Conservation (phyloP, 1,140 invertebrate species). For the Meteorus sp. region DNA sequence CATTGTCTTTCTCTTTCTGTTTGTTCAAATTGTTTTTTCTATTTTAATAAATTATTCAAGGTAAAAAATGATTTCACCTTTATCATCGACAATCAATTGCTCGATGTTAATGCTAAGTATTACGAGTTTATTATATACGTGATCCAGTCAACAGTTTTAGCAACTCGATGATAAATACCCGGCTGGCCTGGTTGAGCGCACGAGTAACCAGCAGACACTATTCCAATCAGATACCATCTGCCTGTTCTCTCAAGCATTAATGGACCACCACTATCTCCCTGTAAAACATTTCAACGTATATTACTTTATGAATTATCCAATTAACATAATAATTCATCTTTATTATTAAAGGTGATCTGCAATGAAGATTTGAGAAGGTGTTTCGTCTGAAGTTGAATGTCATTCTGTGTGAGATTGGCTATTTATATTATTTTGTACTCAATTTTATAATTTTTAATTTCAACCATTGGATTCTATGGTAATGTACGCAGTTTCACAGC, state of each 20-base stretch:
- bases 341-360: too few species aligned
- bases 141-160: slow-evolving; percentile 94
- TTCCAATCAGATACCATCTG: slow-evolving; percentile 82
- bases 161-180: slow-evolving; percentile 91
- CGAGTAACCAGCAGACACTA: slow-evolving; percentile 76
- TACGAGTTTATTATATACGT: slow-evolving; percentile 58
- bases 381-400: too few species aligned
- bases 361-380: too few species aligned
- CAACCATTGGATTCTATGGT: too few species aligned
- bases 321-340: slow-evolving; percentile 13
- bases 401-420: too few species aligned
- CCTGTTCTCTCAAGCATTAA: slow-evolving; percentile 84
- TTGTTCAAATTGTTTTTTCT: background rate
- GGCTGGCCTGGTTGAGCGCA: slow-evolving; percentile 90
- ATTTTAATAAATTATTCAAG: background rate
- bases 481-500: too few species aligned
- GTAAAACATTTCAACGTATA: too few species aligned
- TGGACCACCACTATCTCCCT: slow-evolving; percentile 88
- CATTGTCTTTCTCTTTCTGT: too few species aligned
- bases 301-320: too few species aligned
- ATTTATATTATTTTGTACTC: too few species aligned
- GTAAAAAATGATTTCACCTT: background rate
- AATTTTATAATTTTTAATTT: background rate
- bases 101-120: slow-evolving; percentile 9
- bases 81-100: too few species aligned